phyloP scores from a whole-genome alignment of 2,888 invertebrate genomes.

The Chloroclysta siterata region DNA sequence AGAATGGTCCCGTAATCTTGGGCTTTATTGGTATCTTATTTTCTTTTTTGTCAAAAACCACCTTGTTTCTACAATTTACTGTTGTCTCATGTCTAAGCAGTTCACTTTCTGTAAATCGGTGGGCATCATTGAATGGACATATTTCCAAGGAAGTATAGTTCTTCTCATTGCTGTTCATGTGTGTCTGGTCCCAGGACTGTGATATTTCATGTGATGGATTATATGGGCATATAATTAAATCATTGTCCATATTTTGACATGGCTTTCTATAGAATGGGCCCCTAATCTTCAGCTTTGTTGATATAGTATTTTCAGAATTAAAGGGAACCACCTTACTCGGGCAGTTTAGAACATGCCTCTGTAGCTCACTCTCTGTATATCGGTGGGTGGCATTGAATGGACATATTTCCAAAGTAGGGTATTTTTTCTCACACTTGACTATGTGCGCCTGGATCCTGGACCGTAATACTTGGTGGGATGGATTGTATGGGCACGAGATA shows the following conservation, averaged over 20 bases:
- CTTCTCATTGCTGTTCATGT: constrained; percentile 55
- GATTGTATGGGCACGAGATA: constrained; percentile 83
- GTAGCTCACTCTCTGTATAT: background rate
- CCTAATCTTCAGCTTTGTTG: background rate
- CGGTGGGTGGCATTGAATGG: background rate
- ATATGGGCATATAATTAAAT: background rate
- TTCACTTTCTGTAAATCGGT: constrained; percentile 67
- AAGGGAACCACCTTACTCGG: background rate
- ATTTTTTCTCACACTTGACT: background rate
- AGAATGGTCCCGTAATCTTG: constrained; percentile 15
- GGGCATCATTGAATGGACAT: constrained; percentile 86
- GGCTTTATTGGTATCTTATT: constrained; percentile 43
- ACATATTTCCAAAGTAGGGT: background rate
- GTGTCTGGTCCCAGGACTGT: background rate
- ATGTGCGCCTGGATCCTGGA: constrained; percentile 80
- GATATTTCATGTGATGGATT: background rate
- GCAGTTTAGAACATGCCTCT: background rate
- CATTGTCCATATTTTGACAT: background rate
- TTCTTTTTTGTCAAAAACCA: constrained; percentile 32
- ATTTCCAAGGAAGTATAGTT: constrained; percentile 67
- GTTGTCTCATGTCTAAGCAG: constrained; percentile 53
- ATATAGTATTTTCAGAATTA: background rate
- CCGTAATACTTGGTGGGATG: constrained; percentile 74
- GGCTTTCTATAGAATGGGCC: background rate
- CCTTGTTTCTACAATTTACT: constrained; percentile 45